phyloP scores from a whole-genome alignment of 2,113 vertebrate genomes.

The Mesitornis unicolor region DNA sequence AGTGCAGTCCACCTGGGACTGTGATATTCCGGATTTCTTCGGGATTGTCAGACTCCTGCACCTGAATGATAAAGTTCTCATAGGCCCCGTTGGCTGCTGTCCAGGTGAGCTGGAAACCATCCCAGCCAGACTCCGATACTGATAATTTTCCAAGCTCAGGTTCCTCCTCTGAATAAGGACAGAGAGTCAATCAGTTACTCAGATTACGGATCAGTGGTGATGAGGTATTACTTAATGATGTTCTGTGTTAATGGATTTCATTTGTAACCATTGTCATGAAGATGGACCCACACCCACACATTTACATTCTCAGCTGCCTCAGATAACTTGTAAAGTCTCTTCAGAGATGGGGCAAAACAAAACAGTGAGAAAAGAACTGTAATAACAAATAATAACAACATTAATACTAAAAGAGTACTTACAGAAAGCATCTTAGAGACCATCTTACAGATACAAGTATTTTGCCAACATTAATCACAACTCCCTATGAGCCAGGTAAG shows the following conservation, averaged over 20 bases:
- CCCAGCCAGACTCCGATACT: conserved; percentile 83
- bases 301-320: neutral
- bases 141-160: conserved; percentile 81
- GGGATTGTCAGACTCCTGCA: conserved; percentile 75
- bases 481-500: neutral
- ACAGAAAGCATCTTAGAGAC: neutral
- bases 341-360: neutral
- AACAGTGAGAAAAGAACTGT: neutral
- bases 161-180: conserved; percentile 84
- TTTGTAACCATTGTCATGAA: neutral
- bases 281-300: neutral
- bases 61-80: conserved; percentile 86
- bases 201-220: neutral
- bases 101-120: conserved; percentile 90
- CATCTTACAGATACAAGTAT: neutral
- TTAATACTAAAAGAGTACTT: neutral
- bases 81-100: conserved; percentile 76
- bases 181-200: conserved; percentile 63
- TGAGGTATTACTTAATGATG: neutral
- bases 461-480: neutral
- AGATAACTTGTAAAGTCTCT: neutral
- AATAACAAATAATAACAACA: neutral
- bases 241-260: neutral
- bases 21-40: conserved; percentile 76
- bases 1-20: conserved; percentile 72